Evolutionary conservation across 2,113 vertebrate genomes (phyloP), one percentile per base, ranked within the genome.

Genomic region (Stictonetta naevosa): DNA sequence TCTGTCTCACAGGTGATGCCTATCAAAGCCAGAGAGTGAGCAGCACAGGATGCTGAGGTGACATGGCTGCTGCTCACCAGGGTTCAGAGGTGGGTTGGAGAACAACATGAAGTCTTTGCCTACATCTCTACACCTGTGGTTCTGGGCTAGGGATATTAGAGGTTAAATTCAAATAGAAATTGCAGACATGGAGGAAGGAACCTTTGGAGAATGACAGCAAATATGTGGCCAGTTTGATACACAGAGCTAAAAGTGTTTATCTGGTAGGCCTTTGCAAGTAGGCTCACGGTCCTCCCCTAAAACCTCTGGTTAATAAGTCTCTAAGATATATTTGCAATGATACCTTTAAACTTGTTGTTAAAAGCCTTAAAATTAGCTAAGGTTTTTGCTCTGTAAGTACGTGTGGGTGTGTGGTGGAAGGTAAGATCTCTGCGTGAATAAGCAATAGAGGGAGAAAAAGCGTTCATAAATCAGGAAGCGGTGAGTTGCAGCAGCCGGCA

Each of bases 291-390:
- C 12, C 13, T 20, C 17, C 55, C 83, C 59, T 58, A 40, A 88
- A 95, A 67, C 8, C 16, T 83, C n/a, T 20, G n/a, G 6, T 73
- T 83, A 83, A 20, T 58, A 83, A 69, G 44, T 42, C 60, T 66
- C 31, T 58, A 59, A 73, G 44, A 66, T 48, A 48, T 48, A 48
- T 48, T 48, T 48, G 46, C 22, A 66, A 67, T 72, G 48, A 21
- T 22, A 34, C 56, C 53, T 67, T 94, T 29, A 90, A 60, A 85
- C 53, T 91, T 83, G 44, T 55, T 86, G 92, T 83, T 55, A 84
- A 86, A 88, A 81, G 13, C 36, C 42, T 62, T 64, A 53, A 40
- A n/a, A 67, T 34, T 55, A 80, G 23, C 42, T 16, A 28, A 34
- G 28, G 26, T 69, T 53, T 95, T 63, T 21, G 36, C 75, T 93